These are phyloP conservation scores for Coenonympha arcania DNA, from an alignment of 2,888 invertebrate species.

Conservation along the genomic window DNA sequence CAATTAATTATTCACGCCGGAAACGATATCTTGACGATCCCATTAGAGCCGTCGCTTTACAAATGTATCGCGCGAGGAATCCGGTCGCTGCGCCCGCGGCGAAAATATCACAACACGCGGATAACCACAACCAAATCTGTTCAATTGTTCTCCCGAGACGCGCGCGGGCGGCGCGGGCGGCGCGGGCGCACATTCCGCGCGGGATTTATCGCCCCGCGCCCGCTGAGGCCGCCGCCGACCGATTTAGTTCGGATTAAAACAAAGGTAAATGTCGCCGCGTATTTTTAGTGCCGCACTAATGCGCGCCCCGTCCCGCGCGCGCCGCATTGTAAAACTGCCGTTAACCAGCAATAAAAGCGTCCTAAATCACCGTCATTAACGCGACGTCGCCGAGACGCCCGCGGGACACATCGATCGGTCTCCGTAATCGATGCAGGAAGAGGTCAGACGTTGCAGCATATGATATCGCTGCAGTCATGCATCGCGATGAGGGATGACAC, in stretches of 20 bases:
- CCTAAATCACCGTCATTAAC: slow-evolving; percentile 21
- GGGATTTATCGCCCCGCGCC: slow-evolving; percentile 48
- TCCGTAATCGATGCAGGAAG: neutral
- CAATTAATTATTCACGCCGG: too few species aligned
- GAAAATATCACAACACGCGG: slow-evolving; percentile 2
- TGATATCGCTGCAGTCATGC: neutral
- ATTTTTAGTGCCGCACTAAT: slow-evolving; percentile 29
- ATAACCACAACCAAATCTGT: slow-evolving; percentile 38
- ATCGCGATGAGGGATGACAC: neutral
- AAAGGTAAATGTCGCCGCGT: slow-evolving; percentile 54
- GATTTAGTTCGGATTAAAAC: slow-evolving; percentile 44
- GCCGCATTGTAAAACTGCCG: slow-evolving; percentile 12
- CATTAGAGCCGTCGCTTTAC: too few species aligned
- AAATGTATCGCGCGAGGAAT: slow-evolving; percentile 30
- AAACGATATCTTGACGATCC: too few species aligned
- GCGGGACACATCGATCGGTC: neutral
- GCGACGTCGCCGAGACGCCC: neutral
- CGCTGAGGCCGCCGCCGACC: slow-evolving; percentile 28
- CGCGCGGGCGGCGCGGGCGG: slow-evolving; percentile 31
- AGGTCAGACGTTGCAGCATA: neutral
- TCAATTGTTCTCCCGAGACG: slow-evolving; percentile 42
- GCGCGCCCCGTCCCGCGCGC: slow-evolving; percentile 1
- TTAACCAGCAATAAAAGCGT: slow-evolving; percentile 18
- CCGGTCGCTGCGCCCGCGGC: neutral
- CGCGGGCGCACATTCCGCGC: slow-evolving; percentile 40